These are phyloP conservation scores for Machimus rusticus DNA, from an alignment of 2,888 invertebrate species.

Conservation along the genomic window DNA sequence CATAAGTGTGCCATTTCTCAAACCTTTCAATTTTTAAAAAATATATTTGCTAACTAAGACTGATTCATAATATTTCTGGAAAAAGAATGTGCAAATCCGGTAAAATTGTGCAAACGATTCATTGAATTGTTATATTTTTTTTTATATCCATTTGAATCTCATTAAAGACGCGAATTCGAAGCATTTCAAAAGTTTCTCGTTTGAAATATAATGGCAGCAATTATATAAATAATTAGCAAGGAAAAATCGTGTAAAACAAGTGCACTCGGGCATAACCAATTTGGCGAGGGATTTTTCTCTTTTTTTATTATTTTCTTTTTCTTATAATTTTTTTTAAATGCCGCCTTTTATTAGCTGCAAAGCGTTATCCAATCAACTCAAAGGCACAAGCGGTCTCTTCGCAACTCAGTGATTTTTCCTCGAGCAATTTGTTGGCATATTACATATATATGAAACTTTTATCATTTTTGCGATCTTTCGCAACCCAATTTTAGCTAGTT, in stretches of 20 bases:
- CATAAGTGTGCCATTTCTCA: neutral
- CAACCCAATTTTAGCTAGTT: neutral
- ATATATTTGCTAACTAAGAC: neutral
- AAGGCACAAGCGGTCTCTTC: neutral
- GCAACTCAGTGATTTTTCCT: neutral
- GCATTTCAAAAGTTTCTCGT: neutral
- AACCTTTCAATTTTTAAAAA: neutral
- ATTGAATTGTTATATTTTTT: neutral
- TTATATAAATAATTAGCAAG: conserved; percentile 16
- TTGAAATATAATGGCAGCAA: neutral
- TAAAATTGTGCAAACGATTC: neutral
- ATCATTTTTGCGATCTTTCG: neutral
- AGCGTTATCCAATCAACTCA: neutral
- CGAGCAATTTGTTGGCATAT: neutral
- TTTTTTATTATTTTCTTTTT: neutral
- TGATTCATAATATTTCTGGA: neutral
- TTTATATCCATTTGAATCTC: neutral
- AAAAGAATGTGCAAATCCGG: neutral
- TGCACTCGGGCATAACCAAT: conserved; percentile 23
- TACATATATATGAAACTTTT: neutral
- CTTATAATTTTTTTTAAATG: neutral
- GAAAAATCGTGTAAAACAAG: conserved; percentile 7
- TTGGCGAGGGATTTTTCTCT: neutral
- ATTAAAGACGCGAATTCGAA: neutral
- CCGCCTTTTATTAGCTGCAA: neutral